These are phyloP conservation scores for Chondrilla cf. caribensis DNA, from an alignment of 37 sponge, comb jelly and placozoan genomes.

Conservation along the genomic window DNA sequence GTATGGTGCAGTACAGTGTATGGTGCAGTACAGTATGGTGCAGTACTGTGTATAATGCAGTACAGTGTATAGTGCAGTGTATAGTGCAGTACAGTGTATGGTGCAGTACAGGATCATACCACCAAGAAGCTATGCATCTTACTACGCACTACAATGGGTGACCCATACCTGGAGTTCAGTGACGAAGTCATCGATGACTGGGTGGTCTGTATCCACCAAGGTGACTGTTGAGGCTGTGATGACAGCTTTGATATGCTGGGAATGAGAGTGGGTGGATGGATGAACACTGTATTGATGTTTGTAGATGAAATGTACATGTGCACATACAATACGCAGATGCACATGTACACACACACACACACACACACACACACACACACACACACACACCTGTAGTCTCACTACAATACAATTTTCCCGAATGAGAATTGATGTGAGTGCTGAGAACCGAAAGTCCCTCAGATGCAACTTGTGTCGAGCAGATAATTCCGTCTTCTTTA, in stretches of 20 bases:
- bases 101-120: no score
- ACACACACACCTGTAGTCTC: conserved; percentile 38
- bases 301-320: background rate
- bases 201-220: conserved; percentile 39
- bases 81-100: no score
- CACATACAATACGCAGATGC: background rate
- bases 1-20: no score
- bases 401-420: conserved; percentile 36
- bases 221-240: conserved; percentile 23
- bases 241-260: conserved; percentile 61
- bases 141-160: no score
- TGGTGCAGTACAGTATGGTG: no score
- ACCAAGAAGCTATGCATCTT: no score
- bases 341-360: no score
- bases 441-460: conserved; percentile 55
- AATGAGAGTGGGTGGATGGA: background rate
- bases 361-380: no score
- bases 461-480: conserved; percentile 17
- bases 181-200: conserved; percentile 32
- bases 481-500: conserved; percentile 38
- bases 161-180: conserved; percentile 41
- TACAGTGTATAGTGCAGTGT: no score
- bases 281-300: no score
- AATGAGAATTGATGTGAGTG: conserved; percentile 40
- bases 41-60: no score